phyloP scores from a whole-genome alignment of 1,140 invertebrate species.

The Drosophila repletoides region DNA sequence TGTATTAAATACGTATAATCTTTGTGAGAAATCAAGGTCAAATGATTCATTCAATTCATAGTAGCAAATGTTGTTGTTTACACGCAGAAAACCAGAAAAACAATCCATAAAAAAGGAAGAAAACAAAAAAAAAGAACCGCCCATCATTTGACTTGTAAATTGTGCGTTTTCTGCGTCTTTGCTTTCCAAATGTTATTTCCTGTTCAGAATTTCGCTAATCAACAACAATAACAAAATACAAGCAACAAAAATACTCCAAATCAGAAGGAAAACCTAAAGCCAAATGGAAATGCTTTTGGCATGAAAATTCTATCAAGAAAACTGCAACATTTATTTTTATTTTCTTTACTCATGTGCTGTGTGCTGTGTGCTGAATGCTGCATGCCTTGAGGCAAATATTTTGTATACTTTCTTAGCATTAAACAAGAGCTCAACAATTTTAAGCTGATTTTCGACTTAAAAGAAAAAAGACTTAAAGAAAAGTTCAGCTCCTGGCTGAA shows the following conservation, averaged over 20 bases:
- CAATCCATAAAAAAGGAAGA: background rate
- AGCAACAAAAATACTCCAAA: slow-evolving; percentile 39
- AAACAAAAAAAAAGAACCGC: slow-evolving; percentile 1
- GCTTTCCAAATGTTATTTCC: slow-evolving; percentile 12
- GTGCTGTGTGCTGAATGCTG: no score
- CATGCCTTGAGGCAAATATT: no score
- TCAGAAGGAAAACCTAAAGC: slow-evolving; percentile 5
- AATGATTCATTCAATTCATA: slow-evolving; percentile 5
- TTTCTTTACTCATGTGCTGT: background rate
- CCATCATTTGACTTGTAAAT: slow-evolving; percentile 23
- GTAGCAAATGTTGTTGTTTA: slow-evolving; percentile 29
- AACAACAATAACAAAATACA: slow-evolving; percentile 43
- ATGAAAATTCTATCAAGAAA: background rate
- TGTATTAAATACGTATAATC: background rate
- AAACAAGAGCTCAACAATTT: background rate
- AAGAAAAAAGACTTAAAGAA: no score
- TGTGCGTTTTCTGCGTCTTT: slow-evolving; percentile 1
- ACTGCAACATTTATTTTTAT: background rate
- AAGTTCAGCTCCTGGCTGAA: no score
- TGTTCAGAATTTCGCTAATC: slow-evolving; percentile 22
- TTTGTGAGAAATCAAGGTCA: slow-evolving; percentile 31
- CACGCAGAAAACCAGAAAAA: background rate
- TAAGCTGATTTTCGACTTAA: no score
- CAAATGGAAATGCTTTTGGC: background rate
- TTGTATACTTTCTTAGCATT: background rate